Conservation (phyloP, 35 echinoderm and acorn worm species). For the Ophiothrix spiculata region DNA sequence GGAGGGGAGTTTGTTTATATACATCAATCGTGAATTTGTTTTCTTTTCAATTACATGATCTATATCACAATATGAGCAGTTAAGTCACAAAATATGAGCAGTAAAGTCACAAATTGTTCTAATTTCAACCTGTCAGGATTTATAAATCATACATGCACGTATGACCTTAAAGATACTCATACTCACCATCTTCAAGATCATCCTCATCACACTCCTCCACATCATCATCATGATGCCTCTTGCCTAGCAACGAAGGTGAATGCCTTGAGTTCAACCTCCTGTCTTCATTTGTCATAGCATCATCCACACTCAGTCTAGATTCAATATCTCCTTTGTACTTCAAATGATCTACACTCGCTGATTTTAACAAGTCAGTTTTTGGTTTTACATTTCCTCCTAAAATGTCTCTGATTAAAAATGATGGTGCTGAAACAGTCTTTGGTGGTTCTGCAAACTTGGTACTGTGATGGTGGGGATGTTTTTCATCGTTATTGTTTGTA, state of each 20-base stretch:
- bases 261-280: not conserved
- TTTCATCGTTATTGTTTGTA: not conserved
- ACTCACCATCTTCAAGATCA: not conserved
- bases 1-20: too few species aligned
- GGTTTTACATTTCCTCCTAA: slow-evolving; percentile 7
- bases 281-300: not conserved
- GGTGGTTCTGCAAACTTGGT: slow-evolving; percentile 14
- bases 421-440: slow-evolving; percentile 19
- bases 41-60: too few species aligned
- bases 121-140: too few species aligned
- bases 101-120: too few species aligned
- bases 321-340: not conserved
- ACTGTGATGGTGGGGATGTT: not conserved
- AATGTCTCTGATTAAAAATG: slow-evolving; percentile 35
- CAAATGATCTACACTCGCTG: not conserved
- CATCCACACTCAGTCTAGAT: not conserved
- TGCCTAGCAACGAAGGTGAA: not conserved
- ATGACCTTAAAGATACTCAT: too few species aligned
- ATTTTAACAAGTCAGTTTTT: too few species aligned
- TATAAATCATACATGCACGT: too few species aligned
- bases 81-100: too few species aligned
- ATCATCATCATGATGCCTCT: slow-evolving; percentile 18
- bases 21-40: too few species aligned
- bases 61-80: too few species aligned
- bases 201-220: slow-evolving; percentile 9